Percentiles rank a stretch among this genome's conserved stretches.
Conservation (phyloP, 1,140 invertebrate genomes). For the Polyergus mexicanus region DNA sequence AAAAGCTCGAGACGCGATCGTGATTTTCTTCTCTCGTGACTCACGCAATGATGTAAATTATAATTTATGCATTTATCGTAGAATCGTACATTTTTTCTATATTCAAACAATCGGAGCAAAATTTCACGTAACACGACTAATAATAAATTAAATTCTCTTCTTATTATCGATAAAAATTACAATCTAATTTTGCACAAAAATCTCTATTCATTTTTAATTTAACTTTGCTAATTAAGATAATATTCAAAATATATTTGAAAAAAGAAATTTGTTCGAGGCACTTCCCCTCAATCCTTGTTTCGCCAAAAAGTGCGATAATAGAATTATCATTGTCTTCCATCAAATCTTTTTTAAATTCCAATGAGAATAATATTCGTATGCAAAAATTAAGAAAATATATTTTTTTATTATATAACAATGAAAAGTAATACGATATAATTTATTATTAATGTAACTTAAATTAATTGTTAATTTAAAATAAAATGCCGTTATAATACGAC, state of each 20-base stretch:
- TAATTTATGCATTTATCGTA: constrained; percentile 9
- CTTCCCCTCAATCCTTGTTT: not conserved
- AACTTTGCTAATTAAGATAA: too few relatives aligned
- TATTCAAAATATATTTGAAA: not conserved
- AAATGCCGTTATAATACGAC: not conserved
- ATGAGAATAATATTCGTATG: not conserved
- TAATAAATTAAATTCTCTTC: too few relatives aligned
- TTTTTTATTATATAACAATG: not conserved
- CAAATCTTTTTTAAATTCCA: not conserved
- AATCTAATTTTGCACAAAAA: too few relatives aligned
- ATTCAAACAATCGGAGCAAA: too few relatives aligned
- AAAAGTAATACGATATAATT: not conserved
- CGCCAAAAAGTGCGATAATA: not conserved
- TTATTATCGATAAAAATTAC: too few relatives aligned
- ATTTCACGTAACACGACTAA: too few relatives aligned
- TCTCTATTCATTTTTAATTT: too few relatives aligned
- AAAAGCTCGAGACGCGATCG: constrained; percentile 53
- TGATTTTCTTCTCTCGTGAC: constrained; percentile 60
- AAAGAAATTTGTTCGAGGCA: not conserved
- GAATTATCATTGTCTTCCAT: not conserved
- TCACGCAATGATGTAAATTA: constrained; percentile 56
- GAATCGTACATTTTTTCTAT: not conserved
- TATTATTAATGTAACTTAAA: not conserved
- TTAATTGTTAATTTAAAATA: not conserved
- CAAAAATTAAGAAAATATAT: not conserved